Evolutionary conservation across 92 coral and sea anemone genomes (phyloP), one percentile per base, ranked within the genome.

Genomic region (Palythoa heliodiscus): DNA sequence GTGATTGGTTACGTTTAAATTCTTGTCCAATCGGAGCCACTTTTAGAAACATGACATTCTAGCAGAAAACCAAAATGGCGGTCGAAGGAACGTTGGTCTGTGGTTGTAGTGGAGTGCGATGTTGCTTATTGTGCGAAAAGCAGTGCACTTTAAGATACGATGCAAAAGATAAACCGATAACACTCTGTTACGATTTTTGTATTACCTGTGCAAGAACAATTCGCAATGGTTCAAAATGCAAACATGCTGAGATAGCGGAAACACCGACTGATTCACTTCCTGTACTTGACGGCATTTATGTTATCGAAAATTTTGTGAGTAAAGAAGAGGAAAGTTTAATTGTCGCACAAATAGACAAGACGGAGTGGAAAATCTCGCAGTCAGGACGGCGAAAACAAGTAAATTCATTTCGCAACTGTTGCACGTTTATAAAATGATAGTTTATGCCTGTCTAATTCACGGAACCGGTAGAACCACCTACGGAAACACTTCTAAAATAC

Each of bases 321-420:
- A 90, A 94, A 61, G 75, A 75, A 16, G 99, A 96, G 82, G 99
- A 96, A 47, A 74, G 37, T 16, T 37, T 73, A 17, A 89, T 96
- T 82, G 88, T 94, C 11, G 66, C 68, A 23, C 94, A 89, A 81
- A 94, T 96, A 19, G 98, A 96, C 73, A 90, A 90, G 81, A 92
- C 90, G 1, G 87, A 86, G 15, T 96, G 99, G 99, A 91, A 87
- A 71, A 52, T 89, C 40, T 96, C 99, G 24, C 99, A 96, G 54
- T 96, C 99, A 38, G 99, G 99, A 9, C 82, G 99, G 73, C 88
- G 87, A 50, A 96, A 96, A 83, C 99, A 96, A 96, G 98, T 96
- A 58, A 78, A 7, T 75, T 48, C 48, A 17, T 10, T 19, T n/a
- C 25, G 29, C 20, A 63, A 20, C 25, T 19, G 50, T 29, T 0